A percentile compares a stretch with the other conserved stretches of the same genome.
Conservation (phyloP, 2,888 invertebrate species). For the Diloba caeruleocephala region DNA sequence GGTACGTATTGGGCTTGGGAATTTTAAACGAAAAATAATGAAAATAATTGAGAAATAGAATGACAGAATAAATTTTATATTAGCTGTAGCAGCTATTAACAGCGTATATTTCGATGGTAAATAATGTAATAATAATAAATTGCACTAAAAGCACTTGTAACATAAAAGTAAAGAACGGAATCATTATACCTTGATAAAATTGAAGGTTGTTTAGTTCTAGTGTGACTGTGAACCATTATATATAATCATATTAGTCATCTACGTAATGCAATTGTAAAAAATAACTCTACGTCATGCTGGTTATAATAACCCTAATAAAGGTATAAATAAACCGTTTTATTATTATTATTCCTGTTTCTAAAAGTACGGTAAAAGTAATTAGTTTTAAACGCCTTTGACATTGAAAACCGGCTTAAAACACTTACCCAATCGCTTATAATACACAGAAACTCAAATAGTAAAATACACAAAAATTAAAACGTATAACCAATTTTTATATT, state of each 20-base stretch:
- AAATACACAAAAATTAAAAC: conserved; percentile 50
- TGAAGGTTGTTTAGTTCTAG: conserved; percentile 26
- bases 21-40: no score
- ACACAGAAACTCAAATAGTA: conserved; percentile 51
- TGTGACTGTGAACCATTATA: conserved; percentile 43
- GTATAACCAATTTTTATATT: conserved; percentile 39
- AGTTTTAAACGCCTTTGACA: conserved; percentile 37
- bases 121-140: no score
- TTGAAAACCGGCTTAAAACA: conserved; percentile 50
- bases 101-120: no score
- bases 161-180: conserved; percentile 4
- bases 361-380: conserved; percentile 49
- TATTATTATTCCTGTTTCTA: conserved; percentile 14
- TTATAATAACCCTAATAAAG: conserved; percentile 6
- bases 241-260: conserved; percentile 59
- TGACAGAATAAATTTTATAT: no score
- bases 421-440: conserved; percentile 56
- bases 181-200: conserved; percentile 24
- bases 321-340: conserved; percentile 19
- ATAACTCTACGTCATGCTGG: conserved; percentile 26
- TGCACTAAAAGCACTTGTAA: conserved; percentile 1
- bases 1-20: no score
- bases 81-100: no score
- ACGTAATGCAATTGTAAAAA: conserved; percentile 24
- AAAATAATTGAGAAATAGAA: no score